phyloP scores from a whole-genome alignment of 2,113 vertebrate species.

The Dendropsophus ebraccatus region DNA sequence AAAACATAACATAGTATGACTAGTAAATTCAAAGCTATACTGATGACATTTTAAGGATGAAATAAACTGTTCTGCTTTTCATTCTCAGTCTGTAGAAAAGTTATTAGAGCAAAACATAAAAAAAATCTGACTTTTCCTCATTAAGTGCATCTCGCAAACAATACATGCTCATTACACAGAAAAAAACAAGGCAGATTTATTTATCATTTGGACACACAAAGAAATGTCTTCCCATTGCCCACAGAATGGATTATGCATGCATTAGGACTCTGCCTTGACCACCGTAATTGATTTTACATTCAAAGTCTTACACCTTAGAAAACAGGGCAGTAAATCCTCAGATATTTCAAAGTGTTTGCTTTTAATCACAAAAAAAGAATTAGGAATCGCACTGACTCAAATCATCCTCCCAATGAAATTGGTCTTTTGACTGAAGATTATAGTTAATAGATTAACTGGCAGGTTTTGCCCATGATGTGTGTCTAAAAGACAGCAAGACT shows the following conservation, averaged over 20 bases:
- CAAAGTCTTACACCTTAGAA: constrained; percentile 44
- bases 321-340: constrained; percentile 9
- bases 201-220: constrained; percentile 45
- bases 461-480: not conserved
- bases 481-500: not conserved
- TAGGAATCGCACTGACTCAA: not conserved
- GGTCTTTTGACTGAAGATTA: constrained; percentile 28
- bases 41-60: constrained; percentile 18
- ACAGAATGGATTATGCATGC: not conserved
- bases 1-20: not conserved
- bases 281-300: constrained; percentile 52
- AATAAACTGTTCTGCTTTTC: constrained; percentile 43
- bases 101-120: constrained; percentile 37
- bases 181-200: constrained; percentile 41
- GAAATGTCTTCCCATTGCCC: constrained; percentile 36
- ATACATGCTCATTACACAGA: constrained; percentile 29
- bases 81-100: fast-evolving
- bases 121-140: not conserved
- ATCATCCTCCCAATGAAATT: not conserved
- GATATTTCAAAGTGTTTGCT: constrained; percentile 26
- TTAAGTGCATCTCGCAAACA: constrained; percentile 41
- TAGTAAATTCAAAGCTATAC: not conserved
- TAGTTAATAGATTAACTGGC: constrained; percentile 10
- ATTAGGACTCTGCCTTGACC: constrained; percentile 53
- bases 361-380: constrained; percentile 37